Evolutionary conservation across 1,140 invertebrate species (phyloP).

Genomic region (Hycleus phaleratus): DNA sequence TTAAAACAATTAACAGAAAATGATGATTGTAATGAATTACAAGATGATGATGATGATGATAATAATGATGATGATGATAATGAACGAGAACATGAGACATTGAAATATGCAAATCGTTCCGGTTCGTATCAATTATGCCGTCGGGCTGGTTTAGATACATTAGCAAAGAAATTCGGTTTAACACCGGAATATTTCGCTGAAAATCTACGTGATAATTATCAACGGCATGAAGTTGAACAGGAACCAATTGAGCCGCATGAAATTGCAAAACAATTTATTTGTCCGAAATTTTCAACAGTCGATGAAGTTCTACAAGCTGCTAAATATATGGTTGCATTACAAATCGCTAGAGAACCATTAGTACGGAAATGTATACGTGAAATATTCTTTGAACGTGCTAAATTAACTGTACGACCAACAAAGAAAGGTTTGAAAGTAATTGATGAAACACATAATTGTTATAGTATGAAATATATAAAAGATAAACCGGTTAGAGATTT

Average conservation of each 20-base stretch:
- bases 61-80: constrained; percentile 47
- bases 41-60: constrained; percentile 42
- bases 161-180: constrained; percentile 91
- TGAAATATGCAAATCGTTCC: constrained; percentile 80
- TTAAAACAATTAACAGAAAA: constrained; percentile 46
- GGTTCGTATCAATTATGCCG: constrained; percentile 82
- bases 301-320: constrained; percentile 83
- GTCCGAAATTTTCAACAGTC: constrained; percentile 48
- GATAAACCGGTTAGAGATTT: constrained; percentile 92
- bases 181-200: constrained; percentile 93
- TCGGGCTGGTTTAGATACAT: constrained; percentile 72
- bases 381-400: constrained; percentile 86
- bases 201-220: constrained; percentile 94
- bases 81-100: constrained; percentile 51
- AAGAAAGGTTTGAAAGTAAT: constrained; percentile 89
- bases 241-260: constrained; percentile 71
- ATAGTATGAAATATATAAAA: constrained; percentile 86
- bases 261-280: constrained; percentile 63
- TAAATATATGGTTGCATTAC: constrained; percentile 89
- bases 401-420: constrained; percentile 75
- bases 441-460: constrained; percentile 87
- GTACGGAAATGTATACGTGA: constrained; percentile 80
- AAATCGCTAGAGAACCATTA: constrained; percentile 85
- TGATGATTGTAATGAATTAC: constrained; percentile 53
- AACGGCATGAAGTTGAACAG: constrained; percentile 94